Percentiles rank a stretch among this genome's conserved stretches.
Evolutionary conservation across 2,888 invertebrate genomes (phyloP).

Genomic region (Calameuta pallipes): DNA sequence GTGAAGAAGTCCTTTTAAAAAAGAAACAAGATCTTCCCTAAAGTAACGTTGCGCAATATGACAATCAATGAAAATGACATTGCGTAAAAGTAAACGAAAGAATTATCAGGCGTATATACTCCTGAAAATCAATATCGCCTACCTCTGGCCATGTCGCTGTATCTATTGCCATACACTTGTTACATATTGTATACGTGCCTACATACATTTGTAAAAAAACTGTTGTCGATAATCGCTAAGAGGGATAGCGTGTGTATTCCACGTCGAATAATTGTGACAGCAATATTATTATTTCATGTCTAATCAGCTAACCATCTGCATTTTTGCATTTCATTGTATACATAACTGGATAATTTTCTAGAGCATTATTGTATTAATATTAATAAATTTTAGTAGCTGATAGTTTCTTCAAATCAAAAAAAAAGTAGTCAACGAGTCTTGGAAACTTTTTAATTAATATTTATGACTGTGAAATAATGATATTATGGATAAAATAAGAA

Average conservation of each 20-base stretch:
- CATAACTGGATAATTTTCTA: background rate
- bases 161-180: background rate
- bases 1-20: background rate
- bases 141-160: background rate
- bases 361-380: background rate
- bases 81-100: background rate
- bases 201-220: background rate
- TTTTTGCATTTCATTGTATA: background rate
- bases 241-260: background rate
- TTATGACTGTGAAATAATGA: background rate
- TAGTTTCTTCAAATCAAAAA: background rate
- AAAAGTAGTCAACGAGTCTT: background rate
- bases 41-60: background rate
- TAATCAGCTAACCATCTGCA: background rate
- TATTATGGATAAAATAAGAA: background rate
- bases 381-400: background rate
- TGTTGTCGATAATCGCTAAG: background rate
- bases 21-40: background rate
- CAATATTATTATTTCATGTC: background rate
- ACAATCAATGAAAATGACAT: background rate
- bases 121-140: background rate
- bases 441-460: background rate
- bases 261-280: background rate
- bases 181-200: background rate
- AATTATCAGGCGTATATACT: background rate